Evolutionary conservation across 1,140 invertebrate species (phyloP).

Genomic region (Aradophagus sp.): DNA sequence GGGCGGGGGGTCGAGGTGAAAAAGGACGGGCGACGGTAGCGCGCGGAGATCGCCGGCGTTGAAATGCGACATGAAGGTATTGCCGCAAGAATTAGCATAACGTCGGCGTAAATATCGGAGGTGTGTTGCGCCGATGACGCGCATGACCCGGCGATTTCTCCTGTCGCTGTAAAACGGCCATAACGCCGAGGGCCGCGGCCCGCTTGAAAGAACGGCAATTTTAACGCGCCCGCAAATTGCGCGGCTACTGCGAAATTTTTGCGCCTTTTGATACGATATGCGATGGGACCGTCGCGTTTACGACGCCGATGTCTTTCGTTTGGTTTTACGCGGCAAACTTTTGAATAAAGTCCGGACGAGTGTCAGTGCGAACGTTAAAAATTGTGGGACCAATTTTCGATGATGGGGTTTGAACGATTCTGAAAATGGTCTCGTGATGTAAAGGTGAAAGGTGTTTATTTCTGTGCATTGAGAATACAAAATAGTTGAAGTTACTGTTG

Average conservation of each 20-base stretch:
- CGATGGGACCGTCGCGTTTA: slow-evolving; percentile 27
- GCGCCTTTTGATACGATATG: slow-evolving; percentile 30
- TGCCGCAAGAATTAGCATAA: slow-evolving; percentile 66
- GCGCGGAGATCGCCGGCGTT: slow-evolving; percentile 62
- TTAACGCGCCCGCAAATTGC: slow-evolving; percentile 42
- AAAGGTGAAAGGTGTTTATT: no score
- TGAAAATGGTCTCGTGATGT: no score
- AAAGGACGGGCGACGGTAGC: slow-evolving; percentile 56
- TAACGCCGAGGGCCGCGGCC: slow-evolving; percentile 35
- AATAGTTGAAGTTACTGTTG: no score
- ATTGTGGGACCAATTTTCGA: no score
- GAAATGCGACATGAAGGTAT: slow-evolving; percentile 67
- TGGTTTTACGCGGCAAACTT: no score
- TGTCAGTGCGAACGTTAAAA: no score
- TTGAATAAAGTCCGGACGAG: no score
- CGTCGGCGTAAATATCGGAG: slow-evolving; percentile 68
- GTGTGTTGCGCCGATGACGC: slow-evolving; percentile 53
- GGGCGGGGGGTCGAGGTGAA: slow-evolving; percentile 48
- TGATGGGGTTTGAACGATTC: no score
- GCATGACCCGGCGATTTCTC: slow-evolving; percentile 56
- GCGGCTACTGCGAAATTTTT: slow-evolving; percentile 44
- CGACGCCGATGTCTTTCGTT: slow-evolving; percentile 27
- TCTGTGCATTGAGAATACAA: no score
- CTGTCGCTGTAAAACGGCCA: slow-evolving; percentile 56
- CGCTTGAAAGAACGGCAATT: slow-evolving; percentile 42